phyloP scores from a whole-genome alignment of 2,888 invertebrate genomes.

The Acanthoscelides obtectus region DNA sequence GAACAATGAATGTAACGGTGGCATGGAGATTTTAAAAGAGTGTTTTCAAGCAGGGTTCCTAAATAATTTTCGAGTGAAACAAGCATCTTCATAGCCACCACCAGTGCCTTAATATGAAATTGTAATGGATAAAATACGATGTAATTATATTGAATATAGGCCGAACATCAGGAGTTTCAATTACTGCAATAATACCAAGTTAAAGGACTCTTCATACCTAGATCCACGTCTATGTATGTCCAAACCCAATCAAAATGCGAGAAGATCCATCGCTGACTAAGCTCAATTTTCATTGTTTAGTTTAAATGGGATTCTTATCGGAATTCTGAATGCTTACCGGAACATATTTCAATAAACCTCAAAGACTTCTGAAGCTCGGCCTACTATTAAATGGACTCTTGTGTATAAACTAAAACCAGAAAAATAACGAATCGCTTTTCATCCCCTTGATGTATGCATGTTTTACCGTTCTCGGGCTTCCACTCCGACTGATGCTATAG shows the following conservation, averaged over 20 bases:
- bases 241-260: too few species aligned
- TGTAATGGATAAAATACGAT: not conserved
- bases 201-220: too few species aligned
- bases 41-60: not conserved
- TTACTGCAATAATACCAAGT: too few species aligned
- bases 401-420: slow-evolving; percentile 8
- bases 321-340: too few species aligned
- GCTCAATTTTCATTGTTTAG: too few species aligned
- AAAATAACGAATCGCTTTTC: slow-evolving; percentile 19
- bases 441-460: slow-evolving; percentile 28
- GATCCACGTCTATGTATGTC: too few species aligned
- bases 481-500: slow-evolving; percentile 29
- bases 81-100: not conserved
- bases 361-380: not conserved
- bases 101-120: not conserved
- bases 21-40: not conserved
- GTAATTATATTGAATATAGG: not conserved
- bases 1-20: not conserved
- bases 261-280: too few species aligned
- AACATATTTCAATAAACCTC: not conserved
- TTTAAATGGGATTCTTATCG: too few species aligned
- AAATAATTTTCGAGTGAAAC: not conserved
- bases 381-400: not conserved
- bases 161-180: not conserved
- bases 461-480: slow-evolving; percentile 31